These are phyloP conservation scores for Meloidogyne hapla DNA, from an alignment of 1,140 invertebrate species.

Conservation along the genomic window DNA sequence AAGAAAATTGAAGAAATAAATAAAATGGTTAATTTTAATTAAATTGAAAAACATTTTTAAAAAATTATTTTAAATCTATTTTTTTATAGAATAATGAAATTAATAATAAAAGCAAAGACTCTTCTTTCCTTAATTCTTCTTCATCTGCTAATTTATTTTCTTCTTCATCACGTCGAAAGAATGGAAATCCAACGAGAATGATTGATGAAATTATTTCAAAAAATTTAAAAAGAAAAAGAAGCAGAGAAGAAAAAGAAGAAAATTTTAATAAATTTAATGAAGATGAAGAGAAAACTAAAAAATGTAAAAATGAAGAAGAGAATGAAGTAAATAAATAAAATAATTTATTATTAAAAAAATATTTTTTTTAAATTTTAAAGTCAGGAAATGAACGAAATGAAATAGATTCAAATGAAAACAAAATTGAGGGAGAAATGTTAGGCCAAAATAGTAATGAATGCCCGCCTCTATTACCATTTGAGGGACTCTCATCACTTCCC, in stretches of 20 bases:
- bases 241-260: not conserved
- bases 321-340: not conserved
- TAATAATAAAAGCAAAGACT: too few species aligned
- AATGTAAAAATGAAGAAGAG: too few species aligned
- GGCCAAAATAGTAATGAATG: too few species aligned
- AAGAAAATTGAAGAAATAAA: not conserved
- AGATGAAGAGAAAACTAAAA: too few species aligned
- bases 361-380: constrained; percentile 1
- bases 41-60: too few species aligned
- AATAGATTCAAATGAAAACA: not conserved
- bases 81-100: too few species aligned
- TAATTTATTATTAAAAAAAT: not conserved
- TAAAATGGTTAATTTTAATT: not conserved
- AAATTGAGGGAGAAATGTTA: too few species aligned
- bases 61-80: too few species aligned
- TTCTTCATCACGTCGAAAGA: constrained; percentile 39
- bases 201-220: constrained; percentile 22
- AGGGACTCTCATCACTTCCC: too few species aligned
- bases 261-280: not conserved
- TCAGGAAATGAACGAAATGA: not conserved
- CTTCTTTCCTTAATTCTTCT: not conserved
- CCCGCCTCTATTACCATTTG: too few species aligned
- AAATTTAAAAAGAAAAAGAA: not conserved
- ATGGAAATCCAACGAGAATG: constrained; percentile 32
- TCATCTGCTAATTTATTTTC: not conserved